A percentile compares a stretch with the other conserved stretches of the same genome.
phyloP scores from a whole-genome alignment of 1,140 invertebrate species.

The Chironomus striatipennis region DNA sequence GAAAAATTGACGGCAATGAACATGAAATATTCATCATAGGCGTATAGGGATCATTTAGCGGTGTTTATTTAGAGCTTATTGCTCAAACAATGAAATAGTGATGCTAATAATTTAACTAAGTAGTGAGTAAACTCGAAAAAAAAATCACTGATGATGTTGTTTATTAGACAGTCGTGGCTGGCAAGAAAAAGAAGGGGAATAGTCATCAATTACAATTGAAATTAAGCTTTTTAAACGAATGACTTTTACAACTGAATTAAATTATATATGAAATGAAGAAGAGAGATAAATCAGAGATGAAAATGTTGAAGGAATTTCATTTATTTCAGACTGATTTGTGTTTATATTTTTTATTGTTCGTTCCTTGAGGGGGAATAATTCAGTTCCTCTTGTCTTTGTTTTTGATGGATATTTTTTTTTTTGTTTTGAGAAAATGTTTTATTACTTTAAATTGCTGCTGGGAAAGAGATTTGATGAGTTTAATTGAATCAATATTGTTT shows the following conservation, averaged over 20 bases:
- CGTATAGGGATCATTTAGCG: conserved; percentile 23
- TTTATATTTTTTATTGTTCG: too few relatives aligned
- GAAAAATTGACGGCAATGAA: conserved; percentile 4
- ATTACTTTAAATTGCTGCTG: neutral
- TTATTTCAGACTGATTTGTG: too few relatives aligned
- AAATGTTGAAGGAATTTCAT: too few relatives aligned
- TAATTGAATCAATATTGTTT: neutral
- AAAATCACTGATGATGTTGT: neutral
- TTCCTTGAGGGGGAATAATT: too few relatives aligned
- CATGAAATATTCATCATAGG: conserved; percentile 22
- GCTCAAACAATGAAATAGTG: conserved; percentile 9
- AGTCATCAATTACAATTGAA: neutral
- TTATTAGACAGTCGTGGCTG: neutral
- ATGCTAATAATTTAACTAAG: conserved; percentile 14
- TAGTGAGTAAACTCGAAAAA: neutral
- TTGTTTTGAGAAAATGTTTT: too few relatives aligned
- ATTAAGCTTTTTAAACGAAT: neutral
- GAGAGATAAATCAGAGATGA: too few relatives aligned
- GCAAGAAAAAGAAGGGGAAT: neutral
- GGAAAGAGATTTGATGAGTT: neutral
- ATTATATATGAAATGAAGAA: too few relatives aligned
- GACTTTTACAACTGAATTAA: neutral
- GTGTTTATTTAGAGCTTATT: conserved; percentile 21
- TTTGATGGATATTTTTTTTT: too few relatives aligned
- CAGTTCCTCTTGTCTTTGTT: too few relatives aligned